A percentile compares a stretch with the other conserved stretches of the same genome.
Conservation (phyloP, 2,797 vertebrate genomes). For the Varecia variegata region DNA sequence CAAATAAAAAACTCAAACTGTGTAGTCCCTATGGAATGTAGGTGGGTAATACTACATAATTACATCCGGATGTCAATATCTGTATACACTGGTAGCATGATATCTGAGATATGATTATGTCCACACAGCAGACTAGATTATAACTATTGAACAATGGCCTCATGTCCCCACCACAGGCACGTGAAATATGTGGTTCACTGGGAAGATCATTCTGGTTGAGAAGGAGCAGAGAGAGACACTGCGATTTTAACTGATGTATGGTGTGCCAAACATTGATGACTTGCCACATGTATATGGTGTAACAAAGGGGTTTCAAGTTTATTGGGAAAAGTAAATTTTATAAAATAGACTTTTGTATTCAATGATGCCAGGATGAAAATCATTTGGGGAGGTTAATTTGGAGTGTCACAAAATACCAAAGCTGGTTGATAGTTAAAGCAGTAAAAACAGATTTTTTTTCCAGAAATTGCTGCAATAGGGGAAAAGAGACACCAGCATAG, state of each 20-base stretch:
- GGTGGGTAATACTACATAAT: background rate
- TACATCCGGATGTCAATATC: background rate
- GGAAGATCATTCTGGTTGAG: background rate
- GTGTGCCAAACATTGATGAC: background rate
- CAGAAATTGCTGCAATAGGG: background rate
- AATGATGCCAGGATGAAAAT: background rate
- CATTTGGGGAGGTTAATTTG: background rate
- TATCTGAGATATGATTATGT: background rate
- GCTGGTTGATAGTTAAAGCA: background rate
- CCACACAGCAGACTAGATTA: background rate
- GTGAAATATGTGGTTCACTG: background rate
- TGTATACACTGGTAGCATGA: background rate
- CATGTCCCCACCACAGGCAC: background rate
- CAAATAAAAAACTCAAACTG: background rate
- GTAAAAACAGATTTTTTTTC: background rate
- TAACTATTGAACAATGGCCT: background rate
- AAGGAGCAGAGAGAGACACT: background rate
- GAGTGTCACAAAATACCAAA: background rate
- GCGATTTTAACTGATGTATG: background rate
- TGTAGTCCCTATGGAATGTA: background rate
- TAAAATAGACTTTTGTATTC: background rate
- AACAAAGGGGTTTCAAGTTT: background rate
- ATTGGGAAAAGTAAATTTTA: background rate
- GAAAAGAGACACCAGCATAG: background rate
- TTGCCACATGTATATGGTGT: background rate